These are phyloP conservation scores for Nymphalis io DNA, from an alignment of 1,140 invertebrate species.

Conservation along the genomic window DNA sequence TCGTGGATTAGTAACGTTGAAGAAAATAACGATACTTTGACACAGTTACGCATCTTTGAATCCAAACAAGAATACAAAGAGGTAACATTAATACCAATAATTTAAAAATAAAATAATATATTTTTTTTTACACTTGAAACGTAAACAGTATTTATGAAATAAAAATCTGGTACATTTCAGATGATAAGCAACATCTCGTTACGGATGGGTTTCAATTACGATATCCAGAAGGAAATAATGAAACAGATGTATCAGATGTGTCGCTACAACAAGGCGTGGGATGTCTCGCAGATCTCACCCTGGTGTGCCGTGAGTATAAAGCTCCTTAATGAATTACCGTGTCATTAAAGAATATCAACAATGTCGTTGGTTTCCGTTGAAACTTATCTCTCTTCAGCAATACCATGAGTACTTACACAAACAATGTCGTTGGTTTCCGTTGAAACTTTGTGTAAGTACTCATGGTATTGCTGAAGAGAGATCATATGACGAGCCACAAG, in stretches of 20 bases:
- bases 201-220: conserved; percentile 82
- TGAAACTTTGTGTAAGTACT: no score
- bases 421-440: no score
- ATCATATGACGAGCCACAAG: no score
- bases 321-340: not conserved
- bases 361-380: no score
- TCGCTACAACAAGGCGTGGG: conserved; percentile 86
- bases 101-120: not conserved
- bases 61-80: conserved; percentile 80
- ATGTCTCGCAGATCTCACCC: conserved; percentile 81
- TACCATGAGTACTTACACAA: no score
- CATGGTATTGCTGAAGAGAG: no score
- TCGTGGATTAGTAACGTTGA: conserved; percentile 73
- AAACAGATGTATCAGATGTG: conserved; percentile 86
- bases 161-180: conserved; percentile 40
- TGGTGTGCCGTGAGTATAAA: conserved; percentile 84
- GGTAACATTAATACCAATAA: conserved; percentile 40
- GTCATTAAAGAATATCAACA: no score
- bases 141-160: not conserved
- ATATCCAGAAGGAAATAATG: conserved; percentile 73
- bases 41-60: conserved; percentile 84
- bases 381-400: no score
- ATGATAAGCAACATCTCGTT: conserved; percentile 81
- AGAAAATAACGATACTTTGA: conserved; percentile 83
- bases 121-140: not conserved